phyloP scores from a whole-genome alignment of 2,888 invertebrate genomes.

The Entomobrya proxima region DNA sequence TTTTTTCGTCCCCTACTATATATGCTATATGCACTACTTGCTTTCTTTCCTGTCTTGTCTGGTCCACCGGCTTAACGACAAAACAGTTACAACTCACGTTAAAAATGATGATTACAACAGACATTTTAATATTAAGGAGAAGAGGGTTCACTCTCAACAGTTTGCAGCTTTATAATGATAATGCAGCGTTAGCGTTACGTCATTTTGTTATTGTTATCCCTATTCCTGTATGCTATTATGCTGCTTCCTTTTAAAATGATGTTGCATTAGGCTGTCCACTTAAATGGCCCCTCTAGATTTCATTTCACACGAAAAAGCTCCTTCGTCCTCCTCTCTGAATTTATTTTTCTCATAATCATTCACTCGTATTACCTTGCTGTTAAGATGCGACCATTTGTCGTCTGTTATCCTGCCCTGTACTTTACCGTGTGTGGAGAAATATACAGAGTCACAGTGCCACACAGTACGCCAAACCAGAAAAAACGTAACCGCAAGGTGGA shows the following conservation, averaged over 20 bases:
- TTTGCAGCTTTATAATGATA: background rate
- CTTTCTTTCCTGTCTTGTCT: background rate
- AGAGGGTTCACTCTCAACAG: background rate
- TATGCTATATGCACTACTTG: background rate
- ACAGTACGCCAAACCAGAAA: conserved; percentile 60
- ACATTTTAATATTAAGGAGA: background rate
- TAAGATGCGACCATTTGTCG: background rate
- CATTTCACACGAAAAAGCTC: conserved; percentile 57
- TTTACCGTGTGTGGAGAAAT: background rate
- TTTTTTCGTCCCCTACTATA: background rate
- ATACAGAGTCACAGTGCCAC: conserved; percentile 35
- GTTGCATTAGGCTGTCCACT: conserved; percentile 62
- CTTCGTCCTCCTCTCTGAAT: background rate
- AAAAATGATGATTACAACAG: background rate
- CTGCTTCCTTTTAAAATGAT: conserved; percentile 35
- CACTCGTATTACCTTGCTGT: background rate
- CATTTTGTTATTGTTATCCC: conserved; percentile 21
- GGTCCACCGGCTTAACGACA: background rate
- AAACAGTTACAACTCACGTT: background rate
- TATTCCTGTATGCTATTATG: no score
- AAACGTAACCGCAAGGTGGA: conserved; percentile 47
- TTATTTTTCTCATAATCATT: background rate
- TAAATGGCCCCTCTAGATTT: conserved; percentile 32
- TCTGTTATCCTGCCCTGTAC: background rate
- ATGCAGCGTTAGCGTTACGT: conserved; percentile 21